Evolutionary conservation across 2,888 invertebrate species (phyloP).

Genomic region (Neocrepidodera transversa): DNA sequence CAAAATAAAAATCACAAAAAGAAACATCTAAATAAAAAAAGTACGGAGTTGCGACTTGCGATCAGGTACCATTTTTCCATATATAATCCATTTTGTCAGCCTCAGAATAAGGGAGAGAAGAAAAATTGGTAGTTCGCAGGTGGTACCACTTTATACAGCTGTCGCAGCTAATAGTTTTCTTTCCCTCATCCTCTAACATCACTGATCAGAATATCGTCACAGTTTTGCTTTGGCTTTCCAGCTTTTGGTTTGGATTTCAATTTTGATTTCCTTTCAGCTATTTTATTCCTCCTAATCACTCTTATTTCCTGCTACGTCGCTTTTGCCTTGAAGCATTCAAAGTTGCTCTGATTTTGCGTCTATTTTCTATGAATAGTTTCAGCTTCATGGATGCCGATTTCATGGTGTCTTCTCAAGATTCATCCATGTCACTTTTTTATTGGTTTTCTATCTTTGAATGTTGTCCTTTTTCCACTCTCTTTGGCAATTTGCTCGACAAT

Average conservation of each 20-base stretch:
- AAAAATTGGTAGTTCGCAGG: no score
- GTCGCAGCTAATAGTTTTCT: no score
- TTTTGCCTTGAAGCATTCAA: no score
- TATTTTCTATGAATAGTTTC: constrained; percentile 23
- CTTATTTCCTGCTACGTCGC: constrained; percentile 33
- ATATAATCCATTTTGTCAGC: constrained; percentile 42
- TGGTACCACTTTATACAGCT: no score
- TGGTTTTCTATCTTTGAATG: constrained; percentile 25
- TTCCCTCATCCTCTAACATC: no score
- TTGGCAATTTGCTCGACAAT: constrained; percentile 42
- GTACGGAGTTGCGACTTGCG: no score
- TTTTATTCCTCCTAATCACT: constrained; percentile 21
- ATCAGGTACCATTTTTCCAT: not conserved
- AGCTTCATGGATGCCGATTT: constrained; percentile 23
- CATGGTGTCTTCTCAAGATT: constrained; percentile 46
- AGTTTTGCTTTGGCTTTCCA: constrained; percentile 35
- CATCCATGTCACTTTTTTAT: constrained; percentile 43
- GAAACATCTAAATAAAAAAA: no score
- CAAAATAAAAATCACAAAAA: no score
- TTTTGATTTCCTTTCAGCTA: no score
- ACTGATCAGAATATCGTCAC: no score
- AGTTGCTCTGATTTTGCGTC: no score
- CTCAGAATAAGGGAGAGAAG: no score
- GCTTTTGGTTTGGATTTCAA: constrained; percentile 30
- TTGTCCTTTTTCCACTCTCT: constrained; percentile 13